phyloP scores from a whole-genome alignment of 2,113 vertebrate genomes.

The Sialia sialis region DNA sequence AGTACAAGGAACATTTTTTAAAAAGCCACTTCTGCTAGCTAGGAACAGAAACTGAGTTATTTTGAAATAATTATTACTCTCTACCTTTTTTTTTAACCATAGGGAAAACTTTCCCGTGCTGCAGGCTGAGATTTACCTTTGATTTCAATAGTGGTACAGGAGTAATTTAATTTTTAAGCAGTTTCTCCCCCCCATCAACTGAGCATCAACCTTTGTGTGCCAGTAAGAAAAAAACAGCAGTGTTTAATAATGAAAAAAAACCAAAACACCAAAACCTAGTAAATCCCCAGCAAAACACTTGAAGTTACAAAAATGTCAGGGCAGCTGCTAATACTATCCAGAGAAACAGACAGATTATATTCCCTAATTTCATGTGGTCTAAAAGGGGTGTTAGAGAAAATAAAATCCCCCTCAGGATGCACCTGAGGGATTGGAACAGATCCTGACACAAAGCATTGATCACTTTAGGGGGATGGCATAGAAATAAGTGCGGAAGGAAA shows the following conservation, averaged over 20 bases:
- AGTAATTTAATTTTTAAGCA: neutral
- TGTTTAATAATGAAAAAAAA: neutral
- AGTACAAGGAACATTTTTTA: neutral
- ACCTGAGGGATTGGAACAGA: neutral
- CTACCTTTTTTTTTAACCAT: neutral
- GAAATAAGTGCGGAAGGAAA: neutral
- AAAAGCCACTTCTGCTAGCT: neutral
- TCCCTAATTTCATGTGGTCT: neutral
- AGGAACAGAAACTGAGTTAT: neutral
- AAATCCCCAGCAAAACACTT: neutral
- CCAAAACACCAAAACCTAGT: rapidly evolving
- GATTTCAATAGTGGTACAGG: neutral
- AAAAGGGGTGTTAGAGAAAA: neutral
- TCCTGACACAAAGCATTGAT: neutral
- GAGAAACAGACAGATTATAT: neutral
- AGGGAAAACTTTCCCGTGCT: neutral
- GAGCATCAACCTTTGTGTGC: neutral
- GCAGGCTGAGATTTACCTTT: neutral
- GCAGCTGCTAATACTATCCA: neutral
- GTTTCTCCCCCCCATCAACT: neutral
- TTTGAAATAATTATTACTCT: neutral
- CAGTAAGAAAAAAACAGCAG: neutral
- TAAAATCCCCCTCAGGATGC: neutral
- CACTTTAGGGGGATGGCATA: neutral
- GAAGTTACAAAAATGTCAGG: neutral